A percentile compares a stretch with the other conserved stretches of the same genome.
These are phyloP conservation scores for Aeoliscus strigatus DNA, from an alignment of 2,797 vertebrate genomes.

Conservation along the genomic window DNA sequence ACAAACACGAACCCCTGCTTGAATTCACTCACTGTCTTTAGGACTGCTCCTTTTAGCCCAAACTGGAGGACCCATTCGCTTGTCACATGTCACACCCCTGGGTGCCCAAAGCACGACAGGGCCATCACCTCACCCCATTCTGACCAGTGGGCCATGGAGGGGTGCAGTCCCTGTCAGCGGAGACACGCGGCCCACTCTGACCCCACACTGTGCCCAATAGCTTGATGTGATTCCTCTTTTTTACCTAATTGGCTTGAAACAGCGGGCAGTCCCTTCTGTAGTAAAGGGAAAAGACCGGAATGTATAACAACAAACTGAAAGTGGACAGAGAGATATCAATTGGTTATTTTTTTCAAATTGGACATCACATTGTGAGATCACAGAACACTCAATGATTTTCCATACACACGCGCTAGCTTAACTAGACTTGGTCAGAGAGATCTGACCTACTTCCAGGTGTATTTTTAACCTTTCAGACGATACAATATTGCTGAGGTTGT, in stretches of 20 bases:
- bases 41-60: conserved; percentile 40
- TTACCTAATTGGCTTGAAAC: conserved; percentile 62
- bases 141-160: conserved; percentile 41
- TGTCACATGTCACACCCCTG: conserved; percentile 64
- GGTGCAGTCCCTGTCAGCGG: conserved; percentile 49
- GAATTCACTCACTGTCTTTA: conserved; percentile 60
- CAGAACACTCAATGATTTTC: too few relatives aligned
- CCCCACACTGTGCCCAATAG: conserved; percentile 66
- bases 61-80: conserved; percentile 45
- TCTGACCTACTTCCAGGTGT: too few relatives aligned
- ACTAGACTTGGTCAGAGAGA: too few relatives aligned
- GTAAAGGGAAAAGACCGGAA: conserved; percentile 34
- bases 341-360: not conserved
- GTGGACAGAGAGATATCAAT: not conserved
- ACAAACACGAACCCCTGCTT: conserved; percentile 54
- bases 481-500: too few relatives aligned
- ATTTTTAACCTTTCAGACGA: too few relatives aligned
- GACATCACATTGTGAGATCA: too few relatives aligned
- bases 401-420: too few relatives aligned
- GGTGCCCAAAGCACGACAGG: conserved; percentile 51
- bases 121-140: conserved; percentile 32
- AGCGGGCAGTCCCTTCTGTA: conserved; percentile 37
- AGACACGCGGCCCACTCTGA: conserved; percentile 48
- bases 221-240: conserved; percentile 46
- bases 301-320: conserved; percentile 23